These are phyloP conservation scores for Coptotermes formosanus DNA, from an alignment of 1,140 invertebrate species.

Conservation along the genomic window DNA sequence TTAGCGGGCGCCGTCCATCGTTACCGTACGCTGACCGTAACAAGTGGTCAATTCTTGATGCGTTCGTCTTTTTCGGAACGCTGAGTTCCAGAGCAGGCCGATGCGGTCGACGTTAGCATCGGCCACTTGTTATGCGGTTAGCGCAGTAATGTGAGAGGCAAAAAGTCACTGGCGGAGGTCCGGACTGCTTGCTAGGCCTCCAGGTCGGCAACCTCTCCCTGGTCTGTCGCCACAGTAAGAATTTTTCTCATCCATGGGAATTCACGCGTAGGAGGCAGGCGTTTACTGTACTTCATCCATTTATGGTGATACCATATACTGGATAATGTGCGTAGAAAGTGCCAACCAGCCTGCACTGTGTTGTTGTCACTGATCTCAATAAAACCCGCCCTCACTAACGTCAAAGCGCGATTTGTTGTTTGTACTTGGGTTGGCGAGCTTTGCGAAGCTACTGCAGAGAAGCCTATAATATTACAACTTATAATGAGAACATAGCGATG, in stretches of 20 bases:
- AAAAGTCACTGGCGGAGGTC: neutral
- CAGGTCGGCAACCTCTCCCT: conserved; percentile 1
- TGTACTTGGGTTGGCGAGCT: too few relatives aligned
- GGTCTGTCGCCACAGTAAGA: neutral
- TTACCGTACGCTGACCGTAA: neutral
- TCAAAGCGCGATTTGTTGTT: too few relatives aligned
- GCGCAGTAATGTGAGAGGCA: conserved; percentile 1
- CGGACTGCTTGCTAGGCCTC: neutral
- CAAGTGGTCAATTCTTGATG: neutral
- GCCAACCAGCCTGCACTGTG: too few relatives aligned
- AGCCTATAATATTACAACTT: too few relatives aligned
- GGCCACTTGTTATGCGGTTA: conserved; percentile 8
- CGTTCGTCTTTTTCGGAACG: neutral
- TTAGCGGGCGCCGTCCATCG: neutral
- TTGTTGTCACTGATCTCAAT: too few relatives aligned
- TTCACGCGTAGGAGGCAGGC: neutral
- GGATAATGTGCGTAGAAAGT: too few relatives aligned
- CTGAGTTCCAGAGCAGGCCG: neutral
- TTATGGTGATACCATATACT: too few relatives aligned
- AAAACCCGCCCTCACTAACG: too few relatives aligned
- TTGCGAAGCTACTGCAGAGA: too few relatives aligned
- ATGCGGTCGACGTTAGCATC: neutral
- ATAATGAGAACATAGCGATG: too few relatives aligned
- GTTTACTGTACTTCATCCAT: too few relatives aligned
- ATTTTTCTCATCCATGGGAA: conserved; percentile 5